A percentile compares a stretch with the other conserved stretches of the same genome.
Evolutionary conservation across 1,140 invertebrate genomes (phyloP).

Genomic region (Eurosta solidaginis): DNA sequence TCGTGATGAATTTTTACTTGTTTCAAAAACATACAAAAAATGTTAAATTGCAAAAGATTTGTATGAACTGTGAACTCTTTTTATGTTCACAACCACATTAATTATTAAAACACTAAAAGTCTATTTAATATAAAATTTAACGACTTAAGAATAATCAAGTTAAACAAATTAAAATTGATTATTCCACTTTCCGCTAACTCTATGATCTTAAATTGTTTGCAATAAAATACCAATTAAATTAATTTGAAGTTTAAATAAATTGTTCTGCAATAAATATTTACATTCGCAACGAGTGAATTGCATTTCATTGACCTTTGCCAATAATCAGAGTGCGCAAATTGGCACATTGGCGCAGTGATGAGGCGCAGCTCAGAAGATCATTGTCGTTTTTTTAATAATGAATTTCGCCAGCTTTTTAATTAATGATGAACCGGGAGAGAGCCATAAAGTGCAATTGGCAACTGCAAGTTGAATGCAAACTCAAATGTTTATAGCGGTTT

Average conservation of each 20-base stretch:
- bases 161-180: neutral
- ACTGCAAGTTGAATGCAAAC: too few relatives aligned
- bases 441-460: neutral
- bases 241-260: neutral
- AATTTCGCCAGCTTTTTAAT: conserved; percentile 18
- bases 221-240: neutral
- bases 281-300: neutral
- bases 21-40: too few relatives aligned
- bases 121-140: neutral
- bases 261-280: conserved; percentile 16
- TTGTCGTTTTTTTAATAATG: neutral
- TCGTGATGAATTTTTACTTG: too few relatives aligned
- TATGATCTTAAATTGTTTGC: neutral
- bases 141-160: neutral
- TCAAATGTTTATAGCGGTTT: neutral
- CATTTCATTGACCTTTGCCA: conserved; percentile 23
- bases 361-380: neutral
- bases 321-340: neutral
- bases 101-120: neutral
- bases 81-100: too few relatives aligned
- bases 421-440: neutral
- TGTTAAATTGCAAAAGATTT: too few relatives aligned
- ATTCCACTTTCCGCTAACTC: neutral
- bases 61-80: too few relatives aligned
- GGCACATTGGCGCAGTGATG: neutral